These are phyloP conservation scores for Dendroctonus ponderosae DNA, from an alignment of 1,140 invertebrate species.

Conservation along the genomic window DNA sequence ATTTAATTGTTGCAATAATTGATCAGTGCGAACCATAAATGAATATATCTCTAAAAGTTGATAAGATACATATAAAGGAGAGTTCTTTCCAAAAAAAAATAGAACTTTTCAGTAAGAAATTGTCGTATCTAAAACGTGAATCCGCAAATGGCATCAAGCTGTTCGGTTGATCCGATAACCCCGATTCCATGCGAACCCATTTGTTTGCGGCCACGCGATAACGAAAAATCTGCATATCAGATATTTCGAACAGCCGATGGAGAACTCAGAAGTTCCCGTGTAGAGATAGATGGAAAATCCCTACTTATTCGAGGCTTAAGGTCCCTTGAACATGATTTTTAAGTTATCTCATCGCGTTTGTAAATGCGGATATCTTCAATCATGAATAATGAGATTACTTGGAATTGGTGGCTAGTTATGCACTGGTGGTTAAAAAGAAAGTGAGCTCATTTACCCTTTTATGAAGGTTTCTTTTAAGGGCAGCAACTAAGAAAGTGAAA, in stretches of 20 bases:
- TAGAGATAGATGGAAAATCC: slow-evolving; percentile 10
- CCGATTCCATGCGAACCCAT: slow-evolving; percentile 23
- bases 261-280: slow-evolving; percentile 6
- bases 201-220: slow-evolving; percentile 29
- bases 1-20: too few species aligned
- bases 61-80: too few species aligned
- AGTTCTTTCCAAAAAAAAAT: too few species aligned
- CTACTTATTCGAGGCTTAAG: slow-evolving; percentile 10
- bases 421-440: too few species aligned
- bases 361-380: too few species aligned
- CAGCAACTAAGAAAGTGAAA: too few species aligned
- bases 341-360: neutral
- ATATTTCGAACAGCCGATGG: slow-evolving; percentile 17
- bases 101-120: neutral
- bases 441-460: too few species aligned
- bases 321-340: neutral
- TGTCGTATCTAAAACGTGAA: slow-evolving; percentile 24
- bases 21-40: too few species aligned
- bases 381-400: too few species aligned
- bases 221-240: slow-evolving; percentile 30
- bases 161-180: slow-evolving; percentile 25
- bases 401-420: too few species aligned
- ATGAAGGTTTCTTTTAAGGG: too few species aligned
- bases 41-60: too few species aligned
- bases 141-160: slow-evolving; percentile 24